phyloP scores from a whole-genome alignment of 2,888 invertebrate species.

The Cenopis cana region DNA sequence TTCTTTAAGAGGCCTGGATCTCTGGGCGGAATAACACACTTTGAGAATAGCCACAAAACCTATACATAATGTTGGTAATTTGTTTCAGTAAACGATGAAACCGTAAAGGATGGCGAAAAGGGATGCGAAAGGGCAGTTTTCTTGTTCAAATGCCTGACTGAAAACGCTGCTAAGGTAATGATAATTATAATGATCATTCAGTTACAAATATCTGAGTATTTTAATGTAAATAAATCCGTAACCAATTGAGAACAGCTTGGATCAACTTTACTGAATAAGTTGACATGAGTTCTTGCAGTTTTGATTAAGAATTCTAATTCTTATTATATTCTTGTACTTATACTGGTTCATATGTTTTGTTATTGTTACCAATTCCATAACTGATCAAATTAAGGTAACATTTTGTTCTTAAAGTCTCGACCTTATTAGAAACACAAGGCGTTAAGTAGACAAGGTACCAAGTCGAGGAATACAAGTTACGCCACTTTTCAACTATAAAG shows the following conservation, averaged over 20 bases:
- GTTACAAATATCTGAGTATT: not conserved
- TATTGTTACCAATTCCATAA: too few relatives aligned
- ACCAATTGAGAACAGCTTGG: not conserved
- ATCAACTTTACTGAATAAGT: not conserved
- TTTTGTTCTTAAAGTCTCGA: not conserved
- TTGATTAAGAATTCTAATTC: not conserved
- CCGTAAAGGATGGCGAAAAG: constrained; percentile 65
- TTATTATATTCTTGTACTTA: too few relatives aligned
- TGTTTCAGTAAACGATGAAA: constrained; percentile 68
- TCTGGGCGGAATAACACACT: too few relatives aligned
- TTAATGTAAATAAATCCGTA: not conserved
- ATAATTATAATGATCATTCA: not conserved
- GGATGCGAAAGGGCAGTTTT: constrained; percentile 74
- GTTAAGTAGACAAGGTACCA: too few relatives aligned
- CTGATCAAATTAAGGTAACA: too few relatives aligned
- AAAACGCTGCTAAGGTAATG: constrained; percentile 68
- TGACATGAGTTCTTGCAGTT: not conserved
- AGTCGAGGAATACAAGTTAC: too few relatives aligned
- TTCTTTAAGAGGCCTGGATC: too few relatives aligned
- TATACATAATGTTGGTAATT: constrained; percentile 42
- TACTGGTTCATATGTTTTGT: too few relatives aligned
- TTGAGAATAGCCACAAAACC: too few relatives aligned
- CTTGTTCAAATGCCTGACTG: constrained; percentile 67
- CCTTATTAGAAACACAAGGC: not conserved
- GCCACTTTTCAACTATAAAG: too few relatives aligned